Evolutionary conservation across 1,140 invertebrate genomes (phyloP), one percentile per base, ranked within the genome.

Genomic region (Steinernema khuongi): DNA sequence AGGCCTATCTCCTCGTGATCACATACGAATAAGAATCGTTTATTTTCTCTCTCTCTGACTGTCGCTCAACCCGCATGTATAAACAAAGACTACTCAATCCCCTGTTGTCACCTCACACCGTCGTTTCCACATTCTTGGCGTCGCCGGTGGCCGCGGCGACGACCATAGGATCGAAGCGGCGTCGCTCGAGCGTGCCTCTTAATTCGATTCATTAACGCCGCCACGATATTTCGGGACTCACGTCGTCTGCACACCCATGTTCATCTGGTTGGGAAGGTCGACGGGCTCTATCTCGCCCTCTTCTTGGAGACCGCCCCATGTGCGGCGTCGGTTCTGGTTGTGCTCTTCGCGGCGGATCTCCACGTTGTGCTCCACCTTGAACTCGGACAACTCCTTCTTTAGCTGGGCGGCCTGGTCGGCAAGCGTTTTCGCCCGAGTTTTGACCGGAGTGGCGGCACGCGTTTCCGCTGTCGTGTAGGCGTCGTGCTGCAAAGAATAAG

Each of bases 351-450:
- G 50, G 4, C 26, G 14, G 50, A 60, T 60, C 26, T 60, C 50
- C 11, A 60, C 50, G 14, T 60, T 60, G 22, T 60, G 50, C 50
- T 60, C 50, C 7, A 60, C 50, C 26, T 60, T 60, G 50, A n/a
- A 60, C 22, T 60, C 11, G 7, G 50, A 14, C 50, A 60, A 22
- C 22, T 60, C 50, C 22, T 60, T 60, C 50, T 60, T 60, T 14
- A 60, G 50, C 22, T 60, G 50, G 19, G 50, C 50, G 50, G 50
- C 50, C 26, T 60, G 50, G 50, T 60, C 50, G 50, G 50, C 50
- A 22, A 60, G 50, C 14, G 50, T 60, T 22, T 60, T 60, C 14
- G 50, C 50, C 4, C 50, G 50, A 2, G 50, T 60, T 60, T 60
- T 60, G 50, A 60, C 50, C 11, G 50, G 50, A 11, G 50, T 60